Evolutionary conservation across 1,140 invertebrate species (phyloP).

Genomic region (Hypsibius dujardini): DNA sequence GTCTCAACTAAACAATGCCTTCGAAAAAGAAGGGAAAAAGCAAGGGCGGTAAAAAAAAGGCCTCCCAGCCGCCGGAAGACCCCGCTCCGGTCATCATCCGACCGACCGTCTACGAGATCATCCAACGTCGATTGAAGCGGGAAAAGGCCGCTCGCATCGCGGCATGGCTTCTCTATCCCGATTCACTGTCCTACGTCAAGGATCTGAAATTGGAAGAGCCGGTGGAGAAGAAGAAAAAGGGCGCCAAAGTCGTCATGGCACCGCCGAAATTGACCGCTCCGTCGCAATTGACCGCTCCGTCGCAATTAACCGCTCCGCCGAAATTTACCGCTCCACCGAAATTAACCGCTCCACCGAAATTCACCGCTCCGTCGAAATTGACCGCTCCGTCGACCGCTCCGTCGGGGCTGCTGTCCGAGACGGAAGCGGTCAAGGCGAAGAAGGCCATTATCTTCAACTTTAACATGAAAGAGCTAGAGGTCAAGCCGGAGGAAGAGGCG

Average conservation of each 20-base stretch:
- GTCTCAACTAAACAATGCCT: too few species aligned
- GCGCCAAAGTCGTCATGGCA: too few species aligned
- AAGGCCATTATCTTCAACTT: not conserved
- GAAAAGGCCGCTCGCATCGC: not conserved
- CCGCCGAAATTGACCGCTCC: too few species aligned
- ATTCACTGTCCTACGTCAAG: not conserved
- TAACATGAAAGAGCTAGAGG: not conserved
- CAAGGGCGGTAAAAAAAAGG: not conserved
- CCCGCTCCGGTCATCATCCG: not conserved
- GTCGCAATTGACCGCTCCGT: too few species aligned
- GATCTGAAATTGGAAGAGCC: conserved; percentile 6
- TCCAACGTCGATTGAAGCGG: conserved; percentile 4
- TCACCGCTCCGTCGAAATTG: too few species aligned
- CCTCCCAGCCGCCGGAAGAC: not conserved
- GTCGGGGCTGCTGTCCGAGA: too few species aligned
- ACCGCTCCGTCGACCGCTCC: too few species aligned
- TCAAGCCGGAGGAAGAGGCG: not conserved
- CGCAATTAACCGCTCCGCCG: too few species aligned
- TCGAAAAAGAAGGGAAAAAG: conserved; percentile 1
- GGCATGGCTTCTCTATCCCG: conserved; percentile 4
- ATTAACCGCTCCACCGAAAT: too few species aligned
- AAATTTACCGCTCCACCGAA: too few species aligned
- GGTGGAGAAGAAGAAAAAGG: conserved; percentile 5
- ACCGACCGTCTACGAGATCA: conserved; percentile 4
- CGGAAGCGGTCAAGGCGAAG: not conserved